A percentile compares a stretch with the other conserved stretches of the same genome.
phyloP scores from a whole-genome alignment of 2,888 invertebrate genomes.

The Melangyna quadrimaculata region DNA sequence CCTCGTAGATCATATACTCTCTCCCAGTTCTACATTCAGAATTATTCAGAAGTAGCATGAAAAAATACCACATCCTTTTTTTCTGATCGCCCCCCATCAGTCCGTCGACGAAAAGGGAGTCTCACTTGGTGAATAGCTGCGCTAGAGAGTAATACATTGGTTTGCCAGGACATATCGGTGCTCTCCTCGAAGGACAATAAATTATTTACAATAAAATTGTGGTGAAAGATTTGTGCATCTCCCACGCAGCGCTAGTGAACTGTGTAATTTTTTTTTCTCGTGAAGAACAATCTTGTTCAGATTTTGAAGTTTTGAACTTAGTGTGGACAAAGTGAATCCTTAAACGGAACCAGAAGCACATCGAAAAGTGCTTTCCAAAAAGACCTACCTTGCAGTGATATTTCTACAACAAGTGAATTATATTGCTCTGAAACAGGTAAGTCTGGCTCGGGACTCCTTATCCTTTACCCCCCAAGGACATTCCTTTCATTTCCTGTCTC shows the following conservation, averaged over 20 bases:
- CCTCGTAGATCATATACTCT: conserved; percentile 27
- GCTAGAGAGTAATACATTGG: conserved; percentile 26
- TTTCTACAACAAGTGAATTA: background rate
- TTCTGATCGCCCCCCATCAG: conserved; percentile 22
- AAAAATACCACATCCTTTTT: conserved; percentile 46
- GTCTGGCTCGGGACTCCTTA: background rate
- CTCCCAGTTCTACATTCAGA: conserved; percentile 41
- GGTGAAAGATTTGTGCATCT: conserved; percentile 50
- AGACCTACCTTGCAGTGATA: background rate
- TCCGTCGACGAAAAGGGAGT: conserved; percentile 3
- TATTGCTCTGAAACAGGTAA: conserved; percentile 19
- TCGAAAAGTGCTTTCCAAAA: conserved; percentile 12
- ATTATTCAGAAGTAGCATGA: conserved; percentile 11
- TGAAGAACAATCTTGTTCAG: background rate
- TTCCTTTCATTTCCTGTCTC: background rate
- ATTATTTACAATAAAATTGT: background rate
- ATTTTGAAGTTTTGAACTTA: conserved; percentile 2
- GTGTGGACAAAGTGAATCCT: conserved; percentile 31
- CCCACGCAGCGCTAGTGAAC: conserved; percentile 58
- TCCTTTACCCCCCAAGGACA: conserved; percentile 16
- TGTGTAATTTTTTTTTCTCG: too few species aligned
- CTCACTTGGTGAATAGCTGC: conserved; percentile 62
- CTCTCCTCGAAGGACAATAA: conserved; percentile 13
- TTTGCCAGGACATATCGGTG: conserved; percentile 9
- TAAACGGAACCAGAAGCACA: background rate